Base-by-base conservation (phyloP, 2,113 vertebrate species). In the Poecile atricapillus region DNA sequence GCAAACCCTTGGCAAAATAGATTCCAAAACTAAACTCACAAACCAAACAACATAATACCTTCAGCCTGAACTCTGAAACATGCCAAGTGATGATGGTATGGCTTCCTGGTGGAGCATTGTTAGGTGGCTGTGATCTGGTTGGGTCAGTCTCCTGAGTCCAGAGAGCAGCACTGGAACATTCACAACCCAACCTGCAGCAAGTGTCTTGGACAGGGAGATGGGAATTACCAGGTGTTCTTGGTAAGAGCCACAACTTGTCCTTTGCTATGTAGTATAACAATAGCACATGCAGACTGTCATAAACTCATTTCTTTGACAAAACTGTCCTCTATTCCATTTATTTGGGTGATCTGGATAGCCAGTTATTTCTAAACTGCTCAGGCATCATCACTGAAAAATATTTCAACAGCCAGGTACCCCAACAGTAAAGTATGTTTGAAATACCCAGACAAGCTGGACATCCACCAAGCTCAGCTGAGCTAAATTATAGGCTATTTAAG, bases 401-500 rank as follows among this genome's bases (percentile, higher is more conserved):
- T 39, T 62, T 55, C 1, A 0, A 43, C 64, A 62, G 9, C 27
- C 63, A 74, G 43, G 44, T 22, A 78, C 5, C 16, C 13, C 23
- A 55, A 41, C 41, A 81, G 39, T 59, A 58, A 70, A 81, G 60
- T 39, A 53, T 21, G 47, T 70, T 74, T 81, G 56, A 89, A 95
- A 59, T 35, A 27, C 39, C 52, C 60, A 56, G 60, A 71, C 56
- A 87, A 89, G 52, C 17, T 63, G 55, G 81, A n/a, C 30, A 68
- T 13, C 65, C 67, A 75, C 25, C 5, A 7, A 91, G 46, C 30
- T 83, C 52, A 79, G 87, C 62, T 95, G 81, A 94, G 44, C 35
- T 64, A 85, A 91, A 84, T 84, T 73, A 75, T 50, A 67, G 58
- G 52, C 60, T 71, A 78, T 90, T 94, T 91, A 68, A 89, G 33